phyloP scores from a whole-genome alignment of 2,113 vertebrate species.

The Orcinus orca region DNA sequence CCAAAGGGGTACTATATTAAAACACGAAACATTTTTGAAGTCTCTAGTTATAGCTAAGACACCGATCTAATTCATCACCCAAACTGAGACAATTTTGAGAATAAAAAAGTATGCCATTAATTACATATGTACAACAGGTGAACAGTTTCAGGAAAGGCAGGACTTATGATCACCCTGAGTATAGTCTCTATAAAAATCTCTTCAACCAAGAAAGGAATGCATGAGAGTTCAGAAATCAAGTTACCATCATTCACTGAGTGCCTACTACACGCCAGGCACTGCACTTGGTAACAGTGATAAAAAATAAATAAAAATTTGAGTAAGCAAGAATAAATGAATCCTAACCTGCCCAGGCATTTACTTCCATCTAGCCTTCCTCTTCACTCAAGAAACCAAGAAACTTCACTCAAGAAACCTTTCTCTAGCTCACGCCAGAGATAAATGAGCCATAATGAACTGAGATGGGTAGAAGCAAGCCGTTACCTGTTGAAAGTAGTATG shows the following conservation, averaged over 20 bases:
- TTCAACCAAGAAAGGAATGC: neutral
- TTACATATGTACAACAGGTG: neutral
- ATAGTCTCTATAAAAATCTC: neutral
- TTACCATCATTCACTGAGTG: neutral
- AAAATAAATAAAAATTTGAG: neutral
- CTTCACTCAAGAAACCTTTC: neutral
- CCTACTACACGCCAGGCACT: neutral
- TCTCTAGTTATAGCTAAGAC: neutral
- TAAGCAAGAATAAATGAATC: neutral
- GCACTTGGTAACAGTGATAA: neutral
- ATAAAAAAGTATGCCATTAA: neutral
- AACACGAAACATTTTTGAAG: neutral
- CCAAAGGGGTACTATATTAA: neutral
- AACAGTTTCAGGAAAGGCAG: neutral
- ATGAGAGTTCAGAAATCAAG: neutral
- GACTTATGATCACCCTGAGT: neutral
- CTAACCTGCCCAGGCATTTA: constrained; percentile 2
- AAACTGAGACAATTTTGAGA: neutral
- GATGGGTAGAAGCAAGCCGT: neutral
- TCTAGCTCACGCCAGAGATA: neutral
- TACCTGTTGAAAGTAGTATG: neutral
- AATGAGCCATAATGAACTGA: neutral
- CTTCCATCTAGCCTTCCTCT: neutral
- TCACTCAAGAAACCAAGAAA: neutral
- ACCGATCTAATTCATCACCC: neutral